A percentile compares a stretch with the other conserved stretches of the same genome.
Conservation (phyloP, 64 coral and sea anemone genomes). For the Hydrozoanthus tunicans region DNA sequence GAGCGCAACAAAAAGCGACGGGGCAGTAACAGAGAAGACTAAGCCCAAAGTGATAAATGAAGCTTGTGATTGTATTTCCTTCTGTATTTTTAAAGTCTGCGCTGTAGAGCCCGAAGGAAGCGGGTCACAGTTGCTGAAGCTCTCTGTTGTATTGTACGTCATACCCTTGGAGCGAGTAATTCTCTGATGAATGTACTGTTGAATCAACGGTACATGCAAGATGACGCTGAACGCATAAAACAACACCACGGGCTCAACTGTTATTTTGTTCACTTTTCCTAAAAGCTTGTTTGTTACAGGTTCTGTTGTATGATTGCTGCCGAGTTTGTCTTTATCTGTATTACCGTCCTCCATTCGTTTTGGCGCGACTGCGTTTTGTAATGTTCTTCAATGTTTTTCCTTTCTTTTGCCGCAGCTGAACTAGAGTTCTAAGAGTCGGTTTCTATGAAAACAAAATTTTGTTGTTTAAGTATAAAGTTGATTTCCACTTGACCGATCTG, state of each 20-base stretch:
- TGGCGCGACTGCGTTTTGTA: not conserved
- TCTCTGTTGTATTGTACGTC: constrained; percentile 79
- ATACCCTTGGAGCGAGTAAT: constrained; percentile 74
- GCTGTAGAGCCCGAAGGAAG: constrained; percentile 16
- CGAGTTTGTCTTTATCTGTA: not conserved
- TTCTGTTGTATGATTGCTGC: constrained; percentile 5
- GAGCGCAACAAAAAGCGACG: constrained; percentile 87
- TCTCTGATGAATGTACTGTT: constrained; percentile 85
- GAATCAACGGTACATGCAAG: constrained; percentile 93
- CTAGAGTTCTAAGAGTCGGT: not conserved
- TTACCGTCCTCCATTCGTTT: constrained; percentile 17
- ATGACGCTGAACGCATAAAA: constrained; percentile 97
- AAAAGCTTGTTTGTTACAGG: not conserved
- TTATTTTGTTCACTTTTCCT: constrained; percentile 52
- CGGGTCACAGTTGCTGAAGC: constrained; percentile 77
- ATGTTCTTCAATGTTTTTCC: not conserved
- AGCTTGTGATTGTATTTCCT: constrained; percentile 84
- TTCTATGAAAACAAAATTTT: not conserved
- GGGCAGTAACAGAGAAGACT: constrained; percentile 84
- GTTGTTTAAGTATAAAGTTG: no score
- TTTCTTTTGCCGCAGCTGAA: not conserved
- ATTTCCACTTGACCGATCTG: no score
- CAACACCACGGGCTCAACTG: constrained; percentile 94
- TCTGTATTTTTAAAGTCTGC: constrained; percentile 68
- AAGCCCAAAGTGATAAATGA: constrained; percentile 85